Evolutionary conservation across 2,113 vertebrate genomes (phyloP).

Genomic region (Heliornis fulica): DNA sequence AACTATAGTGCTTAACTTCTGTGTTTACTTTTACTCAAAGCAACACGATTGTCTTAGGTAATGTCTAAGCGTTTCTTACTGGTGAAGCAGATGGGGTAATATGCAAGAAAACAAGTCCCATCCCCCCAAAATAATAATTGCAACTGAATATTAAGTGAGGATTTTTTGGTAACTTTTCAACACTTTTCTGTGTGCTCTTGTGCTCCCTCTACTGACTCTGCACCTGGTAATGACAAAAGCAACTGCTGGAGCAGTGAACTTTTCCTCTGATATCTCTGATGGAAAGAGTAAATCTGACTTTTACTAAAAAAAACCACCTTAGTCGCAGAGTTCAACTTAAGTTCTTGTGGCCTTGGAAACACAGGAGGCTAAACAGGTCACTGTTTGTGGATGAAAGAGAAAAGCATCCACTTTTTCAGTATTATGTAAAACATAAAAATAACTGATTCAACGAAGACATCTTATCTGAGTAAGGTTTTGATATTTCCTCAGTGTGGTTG

Average conservation of each 20-base stretch:
- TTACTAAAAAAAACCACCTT: not conserved
- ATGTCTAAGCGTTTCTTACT: not conserved
- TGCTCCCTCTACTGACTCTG: slow-evolving; percentile 61
- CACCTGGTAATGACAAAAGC: not conserved
- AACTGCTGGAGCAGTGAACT: not conserved
- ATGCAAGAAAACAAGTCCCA: not conserved
- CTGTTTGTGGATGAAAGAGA: not conserved
- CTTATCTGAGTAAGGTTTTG: not conserved
- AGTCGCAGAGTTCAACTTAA: not conserved
- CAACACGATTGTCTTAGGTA: accelerated
- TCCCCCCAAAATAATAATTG: not conserved
- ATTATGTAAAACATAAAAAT: not conserved
- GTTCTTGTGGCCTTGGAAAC: not conserved
- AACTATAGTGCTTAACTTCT: not conserved
- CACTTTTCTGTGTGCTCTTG: slow-evolving; percentile 8
- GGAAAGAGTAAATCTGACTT: not conserved
- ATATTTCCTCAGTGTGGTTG: not conserved
- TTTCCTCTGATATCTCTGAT: not conserved
- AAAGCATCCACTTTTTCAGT: not conserved
- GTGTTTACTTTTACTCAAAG: not conserved
- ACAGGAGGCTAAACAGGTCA: not conserved
- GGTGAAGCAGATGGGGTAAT: not conserved
- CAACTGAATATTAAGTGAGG: not conserved
- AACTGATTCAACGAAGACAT: accelerated
- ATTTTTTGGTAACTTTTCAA: not conserved